Evolutionary conservation across 2,888 invertebrate species (phyloP), one percentile per base, ranked within the genome.

Genomic region (Podabrus alpinus): DNA sequence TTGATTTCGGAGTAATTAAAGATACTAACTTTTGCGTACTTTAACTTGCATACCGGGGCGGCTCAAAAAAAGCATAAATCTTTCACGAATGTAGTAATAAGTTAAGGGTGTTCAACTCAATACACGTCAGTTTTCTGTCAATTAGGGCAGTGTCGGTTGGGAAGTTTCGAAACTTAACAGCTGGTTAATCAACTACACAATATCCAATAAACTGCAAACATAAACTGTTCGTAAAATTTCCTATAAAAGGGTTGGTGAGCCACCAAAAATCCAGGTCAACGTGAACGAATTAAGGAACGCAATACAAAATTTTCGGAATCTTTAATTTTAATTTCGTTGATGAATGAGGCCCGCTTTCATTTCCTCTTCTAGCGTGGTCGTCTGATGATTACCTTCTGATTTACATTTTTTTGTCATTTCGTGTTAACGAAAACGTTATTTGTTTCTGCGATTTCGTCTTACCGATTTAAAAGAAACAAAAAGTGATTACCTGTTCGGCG

Each of bases 321-420:
- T 70, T 70, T 70, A 70, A 70, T 62, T 71, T 72, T 72, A 72
- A 67, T 71, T 71, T 62, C 66, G 62, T 71, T 72, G 72, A 67
- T 72, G 67, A 72, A 72, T 66, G 72, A 71, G 66, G 59, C 71
- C 25, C 59, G 66, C 60, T 66, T 71, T 71, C 71, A 71, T 71
- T 71, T 71, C 71, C 71, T 71, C 25, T 71, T 24, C 66, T 71
- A 59, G 71, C 71, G 71, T 71, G 71, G 71, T 60, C 59, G 71
- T 66, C 59, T 3, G 45, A 21, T 64, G 64, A 71, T 71, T 66
- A 71, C 66, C 66, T 71, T 69, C 69, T 64, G 70, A 64, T 70
- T 70, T 70, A 64, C 64, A 70, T 70, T 70, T 69, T 70, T 70
- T 62, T 69, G 69, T 69, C 69, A 69, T 69, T 61, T 17, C 19